Evolutionary conservation across 2,888 invertebrate species (phyloP).

Genomic region (Smittia sp.): DNA sequence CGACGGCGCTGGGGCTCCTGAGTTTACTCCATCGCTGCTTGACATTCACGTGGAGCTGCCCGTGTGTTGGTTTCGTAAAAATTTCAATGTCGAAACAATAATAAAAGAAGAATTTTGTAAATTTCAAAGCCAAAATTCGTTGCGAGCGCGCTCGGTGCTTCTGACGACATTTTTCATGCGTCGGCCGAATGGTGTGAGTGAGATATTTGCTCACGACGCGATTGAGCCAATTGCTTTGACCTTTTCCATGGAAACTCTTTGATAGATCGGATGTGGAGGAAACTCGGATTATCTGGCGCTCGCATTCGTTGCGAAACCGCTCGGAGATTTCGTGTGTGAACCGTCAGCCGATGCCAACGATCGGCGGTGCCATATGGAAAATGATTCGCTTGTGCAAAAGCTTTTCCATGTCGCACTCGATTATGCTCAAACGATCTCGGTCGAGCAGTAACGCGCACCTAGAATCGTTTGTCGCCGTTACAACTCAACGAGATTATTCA

Average conservation of each 20-base stretch:
- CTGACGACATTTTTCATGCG: neutral
- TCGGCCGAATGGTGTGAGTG: neutral
- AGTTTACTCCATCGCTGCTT: neutral
- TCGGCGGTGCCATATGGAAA: too few relatives aligned
- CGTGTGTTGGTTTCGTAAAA: neutral
- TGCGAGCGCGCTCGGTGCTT: neutral
- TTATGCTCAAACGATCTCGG: too few relatives aligned
- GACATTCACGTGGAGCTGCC: neutral
- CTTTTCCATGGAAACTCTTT: neutral
- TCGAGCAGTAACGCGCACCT: too few relatives aligned
- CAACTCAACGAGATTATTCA: too few relatives aligned
- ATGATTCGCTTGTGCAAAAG: too few relatives aligned
- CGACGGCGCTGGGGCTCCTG: neutral
- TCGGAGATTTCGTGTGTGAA: too few relatives aligned
- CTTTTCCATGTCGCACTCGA: too few relatives aligned
- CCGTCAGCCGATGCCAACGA: too few relatives aligned
- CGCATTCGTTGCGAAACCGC: neutral
- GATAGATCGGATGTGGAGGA: conserved; percentile 10
- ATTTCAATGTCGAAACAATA: conserved; percentile 8
- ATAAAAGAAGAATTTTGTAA: conserved; percentile 12
- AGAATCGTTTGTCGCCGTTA: too few relatives aligned
- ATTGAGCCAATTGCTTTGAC: conserved; percentile 3
- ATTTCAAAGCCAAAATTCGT: conserved; percentile 10
- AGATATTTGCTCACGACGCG: neutral
- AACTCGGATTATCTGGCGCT: neutral